phyloP scores from a whole-genome alignment of 2,797 vertebrate genomes.

The Masticophis lateralis region DNA sequence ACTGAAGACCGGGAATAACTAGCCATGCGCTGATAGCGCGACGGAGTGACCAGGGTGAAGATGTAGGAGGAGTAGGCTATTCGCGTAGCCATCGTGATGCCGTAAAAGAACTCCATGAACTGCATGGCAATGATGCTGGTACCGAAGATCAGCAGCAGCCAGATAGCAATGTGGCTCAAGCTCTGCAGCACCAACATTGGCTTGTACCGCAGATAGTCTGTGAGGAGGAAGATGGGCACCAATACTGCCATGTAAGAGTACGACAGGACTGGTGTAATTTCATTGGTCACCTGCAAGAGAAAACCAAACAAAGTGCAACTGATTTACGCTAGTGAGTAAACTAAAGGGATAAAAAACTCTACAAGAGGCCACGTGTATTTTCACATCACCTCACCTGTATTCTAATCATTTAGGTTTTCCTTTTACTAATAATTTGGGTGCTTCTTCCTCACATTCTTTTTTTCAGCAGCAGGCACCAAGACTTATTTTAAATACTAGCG shows the following conservation, averaged over 20 bases:
- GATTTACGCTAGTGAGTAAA: accelerated
- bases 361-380: background rate
- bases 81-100: slow-evolving; percentile 90
- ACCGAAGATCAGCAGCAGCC: slow-evolving; percentile 84
- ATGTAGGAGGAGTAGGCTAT: slow-evolving; percentile 97
- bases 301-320: background rate
- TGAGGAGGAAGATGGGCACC: slow-evolving; percentile 91
- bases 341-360: background rate
- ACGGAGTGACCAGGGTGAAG: slow-evolving; percentile 86
- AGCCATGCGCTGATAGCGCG: slow-evolving; percentile 86
- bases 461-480: background rate
- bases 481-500: background rate
- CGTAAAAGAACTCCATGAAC: slow-evolving; percentile 94
- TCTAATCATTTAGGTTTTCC: background rate
- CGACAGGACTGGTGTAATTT: slow-evolving; percentile 86
- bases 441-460: background rate
- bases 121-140: slow-evolving; percentile 83
- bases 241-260: slow-evolving; percentile 91
- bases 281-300: slow-evolving; percentile 84
- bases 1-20: slow-evolving; percentile 85
- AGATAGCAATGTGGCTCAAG: slow-evolving; percentile 85
- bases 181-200: slow-evolving; percentile 89
- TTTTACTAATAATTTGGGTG: background rate
- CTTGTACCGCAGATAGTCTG: slow-evolving; percentile 90
- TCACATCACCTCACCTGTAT: background rate